phyloP scores from a whole-genome alignment of 2,888 invertebrate genomes.

The Sclerodermus sp. region DNA sequence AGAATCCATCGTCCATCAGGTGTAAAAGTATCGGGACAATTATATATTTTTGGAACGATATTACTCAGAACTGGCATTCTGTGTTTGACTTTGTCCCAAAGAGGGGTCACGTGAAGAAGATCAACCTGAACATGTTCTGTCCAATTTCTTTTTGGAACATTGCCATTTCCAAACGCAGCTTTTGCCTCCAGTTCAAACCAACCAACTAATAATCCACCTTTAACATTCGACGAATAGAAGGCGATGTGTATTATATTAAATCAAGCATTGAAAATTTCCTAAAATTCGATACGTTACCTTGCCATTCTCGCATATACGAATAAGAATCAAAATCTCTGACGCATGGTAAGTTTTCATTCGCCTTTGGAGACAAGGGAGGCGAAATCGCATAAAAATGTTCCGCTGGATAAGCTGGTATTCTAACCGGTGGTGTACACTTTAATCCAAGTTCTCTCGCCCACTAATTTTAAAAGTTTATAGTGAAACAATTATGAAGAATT shows the following conservation, averaged over 20 bases:
- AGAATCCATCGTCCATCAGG: slow-evolving; percentile 72
- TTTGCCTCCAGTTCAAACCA: slow-evolving; percentile 70
- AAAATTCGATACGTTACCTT: slow-evolving; percentile 42
- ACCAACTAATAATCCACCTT: slow-evolving; percentile 64
- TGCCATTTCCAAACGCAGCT: slow-evolving; percentile 63
- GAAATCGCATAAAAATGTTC: slow-evolving; percentile 71
- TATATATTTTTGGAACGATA: slow-evolving; percentile 62
- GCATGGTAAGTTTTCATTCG: slow-evolving; percentile 58
- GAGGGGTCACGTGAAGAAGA: slow-evolving; percentile 64
- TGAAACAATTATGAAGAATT: not conserved
- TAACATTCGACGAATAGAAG: not conserved
- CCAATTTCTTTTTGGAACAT: slow-evolving; percentile 59
- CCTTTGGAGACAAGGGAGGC: slow-evolving; percentile 50
- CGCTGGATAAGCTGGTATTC: slow-evolving; percentile 71
- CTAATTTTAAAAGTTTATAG: slow-evolving; percentile 34
- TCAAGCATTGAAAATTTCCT: slow-evolving; percentile 1
- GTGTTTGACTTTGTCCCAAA: slow-evolving; percentile 61
- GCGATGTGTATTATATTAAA: not conserved
- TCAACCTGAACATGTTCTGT: slow-evolving; percentile 61
- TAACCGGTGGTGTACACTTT: slow-evolving; percentile 62
- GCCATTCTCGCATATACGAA: slow-evolving; percentile 66
- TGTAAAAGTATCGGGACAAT: slow-evolving; percentile 72
- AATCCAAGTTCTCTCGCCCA: slow-evolving; percentile 67
- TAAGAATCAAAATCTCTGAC: slow-evolving; percentile 69
- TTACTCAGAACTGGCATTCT: slow-evolving; percentile 63